Percentiles rank a stretch among this genome's conserved stretches.
Evolutionary conservation across 2,888 invertebrate genomes (phyloP).

Genomic region (Penaeus monodon): DNA sequence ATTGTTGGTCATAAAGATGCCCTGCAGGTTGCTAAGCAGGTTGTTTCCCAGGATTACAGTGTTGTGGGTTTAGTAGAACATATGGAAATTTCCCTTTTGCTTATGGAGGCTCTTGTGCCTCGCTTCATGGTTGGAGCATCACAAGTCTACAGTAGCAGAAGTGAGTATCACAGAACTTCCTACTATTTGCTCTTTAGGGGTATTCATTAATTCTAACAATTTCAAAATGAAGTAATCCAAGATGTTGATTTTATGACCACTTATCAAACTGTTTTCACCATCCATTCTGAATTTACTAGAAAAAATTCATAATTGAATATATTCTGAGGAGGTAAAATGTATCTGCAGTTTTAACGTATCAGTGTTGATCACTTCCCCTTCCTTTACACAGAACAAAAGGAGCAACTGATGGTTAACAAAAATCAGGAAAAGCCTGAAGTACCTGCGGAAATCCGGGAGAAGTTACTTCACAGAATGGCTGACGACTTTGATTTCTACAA

Average conservation of each 20-base stretch:
- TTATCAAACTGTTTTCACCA: no score
- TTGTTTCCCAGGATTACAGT: constrained; percentile 51
- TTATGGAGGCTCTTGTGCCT: constrained; percentile 55
- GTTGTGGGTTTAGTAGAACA: constrained; percentile 59
- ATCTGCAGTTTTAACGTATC: no score
- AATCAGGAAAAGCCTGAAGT: constrained; percentile 54
- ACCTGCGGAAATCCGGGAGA: neutral
- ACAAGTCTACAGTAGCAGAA: constrained; percentile 36
- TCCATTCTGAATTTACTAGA: no score
- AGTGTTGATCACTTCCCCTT: no score
- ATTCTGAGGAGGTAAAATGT: neutral
- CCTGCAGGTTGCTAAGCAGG: constrained; percentile 49
- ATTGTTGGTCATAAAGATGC: constrained; percentile 39
- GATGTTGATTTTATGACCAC: no score
- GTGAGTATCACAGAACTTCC: constrained; percentile 26
- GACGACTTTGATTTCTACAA: constrained; percentile 57
- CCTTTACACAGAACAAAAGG: constrained; percentile 25
- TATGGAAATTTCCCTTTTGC: constrained; percentile 44
- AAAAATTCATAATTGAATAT: no score
- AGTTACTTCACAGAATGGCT: constrained; percentile 20
- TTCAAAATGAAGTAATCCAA: no score
- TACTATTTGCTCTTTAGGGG: neutral
- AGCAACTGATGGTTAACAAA: constrained; percentile 41
- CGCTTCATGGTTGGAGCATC: constrained; percentile 46
- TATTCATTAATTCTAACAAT: neutral